Evolutionary conservation across 2,888 invertebrate species (phyloP), one percentile per base, ranked within the genome.

Genomic region (Cryptophagus acutangulus): DNA sequence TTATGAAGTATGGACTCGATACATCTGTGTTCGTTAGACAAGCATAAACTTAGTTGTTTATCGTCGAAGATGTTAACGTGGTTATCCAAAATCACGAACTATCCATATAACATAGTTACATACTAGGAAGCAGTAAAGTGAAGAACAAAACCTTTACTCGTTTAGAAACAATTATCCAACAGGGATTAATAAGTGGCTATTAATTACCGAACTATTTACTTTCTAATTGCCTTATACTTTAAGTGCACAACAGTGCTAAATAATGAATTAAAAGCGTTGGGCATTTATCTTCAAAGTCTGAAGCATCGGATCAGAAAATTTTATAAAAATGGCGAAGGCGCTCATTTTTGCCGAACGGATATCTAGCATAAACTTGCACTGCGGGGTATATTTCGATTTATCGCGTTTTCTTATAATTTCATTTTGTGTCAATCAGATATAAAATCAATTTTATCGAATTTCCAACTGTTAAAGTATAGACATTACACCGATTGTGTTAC

Each of bases 81-180:
- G 42, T 38, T 38, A 38, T 42, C 42, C 42, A 26, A 42, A 42
- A 42, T 42, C 42, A 42, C 42, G 42, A 42, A 38, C 33, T 16
- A 33, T n/a, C 30, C 24, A 36, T 36, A 29, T 36, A 38, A 38
- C 30, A 16, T 38, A 42, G 30, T 20, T 34, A 37, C 31, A 14
- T n/a, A 18, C 9, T 41, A 37, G 37, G 33, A 24, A 16, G 20
- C 12, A 20, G 8, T 13, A 33, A 17, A 31, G 13, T 2, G 4
- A 3, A 31, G 3, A 3, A 31, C 3, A 31, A 15, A 31, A 8
- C 8, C 4, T 13, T 31, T 8, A 13, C 26, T 26, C 3, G 14
- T 31, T 6, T 16, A 3, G 12, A 31, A 31, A 13, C 31, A 31
- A 31, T 31, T 31, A 31, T 15, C 8, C 12, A 6, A 29, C 29